These are phyloP conservation scores for Drosophila virilis DNA, from an alignment of 1,140 invertebrate species.

Conservation along the genomic window DNA sequence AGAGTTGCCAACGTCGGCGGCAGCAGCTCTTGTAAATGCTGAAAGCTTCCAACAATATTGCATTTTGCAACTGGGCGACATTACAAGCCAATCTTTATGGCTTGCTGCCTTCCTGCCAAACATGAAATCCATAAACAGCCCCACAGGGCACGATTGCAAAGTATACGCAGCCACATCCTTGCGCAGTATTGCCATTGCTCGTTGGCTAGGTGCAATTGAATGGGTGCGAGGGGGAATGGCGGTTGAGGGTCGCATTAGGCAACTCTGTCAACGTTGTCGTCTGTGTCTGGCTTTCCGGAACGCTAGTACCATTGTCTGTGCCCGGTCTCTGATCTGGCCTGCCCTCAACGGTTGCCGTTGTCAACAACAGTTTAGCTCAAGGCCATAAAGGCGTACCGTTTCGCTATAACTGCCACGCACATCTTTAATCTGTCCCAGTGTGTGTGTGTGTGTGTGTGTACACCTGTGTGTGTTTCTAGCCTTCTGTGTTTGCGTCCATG, in stretches of 20 bases:
- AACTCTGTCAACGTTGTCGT: constrained; percentile 32
- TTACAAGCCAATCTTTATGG: constrained; percentile 76
- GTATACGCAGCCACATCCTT: constrained; percentile 55
- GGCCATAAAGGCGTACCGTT: constrained; percentile 68
- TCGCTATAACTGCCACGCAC: constrained; percentile 68
- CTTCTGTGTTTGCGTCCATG: constrained; percentile 49
- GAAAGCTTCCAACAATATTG: constrained; percentile 45
- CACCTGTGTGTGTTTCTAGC: constrained; percentile 19
- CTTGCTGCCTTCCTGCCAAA: constrained; percentile 74
- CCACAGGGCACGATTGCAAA: constrained; percentile 55
- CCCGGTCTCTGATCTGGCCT: constrained; percentile 7
- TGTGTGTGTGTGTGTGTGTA: constrained; percentile 1
- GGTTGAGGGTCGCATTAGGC: constrained; percentile 29
- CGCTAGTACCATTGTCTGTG: constrained; percentile 62
- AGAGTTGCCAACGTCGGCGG: neutral
- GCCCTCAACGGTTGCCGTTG: constrained; percentile 47
- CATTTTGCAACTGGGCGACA: constrained; percentile 50
- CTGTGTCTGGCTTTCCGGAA: constrained; percentile 71
- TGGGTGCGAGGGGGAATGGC: neutral
- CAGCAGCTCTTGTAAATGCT: constrained; percentile 4
- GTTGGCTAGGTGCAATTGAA: neutral
- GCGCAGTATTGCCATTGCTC: constrained; percentile 15
- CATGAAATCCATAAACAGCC: constrained; percentile 74
- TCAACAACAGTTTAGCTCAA: constrained; percentile 81
- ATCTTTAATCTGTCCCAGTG: constrained; percentile 26